Percentiles rank a stretch among this genome's conserved stretches.
These are phyloP conservation scores for Myathropa florea DNA, from an alignment of 2,888 invertebrate species.

Conservation along the genomic window DNA sequence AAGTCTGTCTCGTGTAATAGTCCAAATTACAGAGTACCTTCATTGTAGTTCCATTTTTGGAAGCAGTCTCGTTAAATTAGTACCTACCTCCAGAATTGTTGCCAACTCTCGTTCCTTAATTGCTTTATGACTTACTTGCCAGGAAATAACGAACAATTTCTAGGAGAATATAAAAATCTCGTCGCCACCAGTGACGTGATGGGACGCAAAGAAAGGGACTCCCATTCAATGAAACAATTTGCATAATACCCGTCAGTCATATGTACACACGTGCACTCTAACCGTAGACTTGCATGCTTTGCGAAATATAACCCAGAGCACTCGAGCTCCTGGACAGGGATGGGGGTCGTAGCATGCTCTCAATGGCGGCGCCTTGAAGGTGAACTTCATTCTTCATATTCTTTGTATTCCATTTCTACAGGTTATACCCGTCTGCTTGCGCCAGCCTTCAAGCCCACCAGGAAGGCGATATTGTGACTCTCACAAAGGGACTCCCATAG, in stretches of 20 bases:
- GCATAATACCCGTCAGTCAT: slow-evolving; percentile 34
- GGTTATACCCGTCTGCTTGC: background rate
- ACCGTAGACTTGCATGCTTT: no score
- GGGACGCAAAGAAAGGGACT: background rate
- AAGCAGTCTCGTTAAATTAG: slow-evolving; percentile 27
- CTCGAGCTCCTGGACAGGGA: background rate
- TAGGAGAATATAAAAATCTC: slow-evolving; percentile 16
- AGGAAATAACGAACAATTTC: slow-evolving; percentile 6
- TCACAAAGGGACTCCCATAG: background rate
- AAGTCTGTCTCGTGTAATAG: background rate
- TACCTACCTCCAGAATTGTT: slow-evolving; percentile 20
- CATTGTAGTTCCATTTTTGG: background rate
- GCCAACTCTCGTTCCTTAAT: slow-evolving; percentile 37
- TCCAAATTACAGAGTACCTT: background rate
- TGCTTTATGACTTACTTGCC: slow-evolving; percentile 42
- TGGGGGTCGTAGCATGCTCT: background rate
- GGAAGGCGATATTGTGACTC: slow-evolving; percentile 18
- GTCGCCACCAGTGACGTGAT: background rate
- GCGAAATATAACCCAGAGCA: background rate
- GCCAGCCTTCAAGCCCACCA: slow-evolving; percentile 22
- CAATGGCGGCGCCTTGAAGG: background rate
- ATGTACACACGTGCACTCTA: background rate
- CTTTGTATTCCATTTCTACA: background rate
- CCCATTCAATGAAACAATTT: slow-evolving; percentile 35
- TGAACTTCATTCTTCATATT: background rate